Conservation (phyloP, 2,113 vertebrate genomes). For the Sakesphorus luctuosus region DNA sequence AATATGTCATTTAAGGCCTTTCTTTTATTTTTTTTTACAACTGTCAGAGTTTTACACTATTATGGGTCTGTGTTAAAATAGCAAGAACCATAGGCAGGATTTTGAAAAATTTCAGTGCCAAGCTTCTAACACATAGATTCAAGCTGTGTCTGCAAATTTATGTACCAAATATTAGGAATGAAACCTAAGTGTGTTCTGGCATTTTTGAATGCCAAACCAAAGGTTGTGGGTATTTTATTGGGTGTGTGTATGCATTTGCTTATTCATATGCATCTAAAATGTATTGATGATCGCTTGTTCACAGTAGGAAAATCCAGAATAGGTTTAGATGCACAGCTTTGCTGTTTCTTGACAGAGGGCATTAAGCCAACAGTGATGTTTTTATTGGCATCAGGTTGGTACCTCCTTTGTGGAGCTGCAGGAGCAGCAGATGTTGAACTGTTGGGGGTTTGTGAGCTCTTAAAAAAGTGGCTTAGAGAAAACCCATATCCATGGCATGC, state of each 20-base stretch:
- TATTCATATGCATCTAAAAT: neutral
- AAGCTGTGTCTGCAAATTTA: neutral
- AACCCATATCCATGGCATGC: neutral
- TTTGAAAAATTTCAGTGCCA: neutral
- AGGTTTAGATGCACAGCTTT: neutral
- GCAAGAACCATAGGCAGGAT: neutral
- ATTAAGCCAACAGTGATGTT: neutral
- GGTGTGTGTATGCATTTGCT: neutral
- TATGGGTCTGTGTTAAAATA: neutral
- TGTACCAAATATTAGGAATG: neutral
- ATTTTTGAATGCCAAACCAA: neutral
- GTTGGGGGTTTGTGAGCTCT: neutral
- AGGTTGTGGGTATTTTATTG: neutral
- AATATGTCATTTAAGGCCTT: neutral
- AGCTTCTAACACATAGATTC: neutral
- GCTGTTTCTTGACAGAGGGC: neutral
- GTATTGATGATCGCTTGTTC: neutral
- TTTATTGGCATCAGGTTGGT: neutral
- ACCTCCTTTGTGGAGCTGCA: neutral
- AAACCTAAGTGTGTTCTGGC: neutral
- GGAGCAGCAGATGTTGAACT: constrained; percentile 27
- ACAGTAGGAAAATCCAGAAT: neutral
- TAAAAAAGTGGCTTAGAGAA: neutral
- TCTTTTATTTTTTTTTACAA: neutral
- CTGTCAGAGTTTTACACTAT: neutral